These are phyloP conservation scores for Anastrepha obliqua DNA, from an alignment of 1,140 invertebrate genomes.

Conservation along the genomic window DNA sequence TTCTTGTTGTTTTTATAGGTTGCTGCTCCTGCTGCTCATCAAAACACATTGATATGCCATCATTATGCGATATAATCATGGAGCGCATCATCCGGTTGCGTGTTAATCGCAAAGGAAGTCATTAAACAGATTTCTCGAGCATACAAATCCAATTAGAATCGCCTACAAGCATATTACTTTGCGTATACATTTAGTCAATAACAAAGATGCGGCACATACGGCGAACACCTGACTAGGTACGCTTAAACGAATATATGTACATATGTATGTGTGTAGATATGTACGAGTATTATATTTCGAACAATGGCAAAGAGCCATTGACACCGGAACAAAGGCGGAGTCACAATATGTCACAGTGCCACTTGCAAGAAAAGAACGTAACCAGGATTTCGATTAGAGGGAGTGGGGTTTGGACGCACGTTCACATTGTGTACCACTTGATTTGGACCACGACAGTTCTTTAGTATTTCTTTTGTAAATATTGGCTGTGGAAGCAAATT, in stretches of 20 bases:
- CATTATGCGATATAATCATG: not conserved
- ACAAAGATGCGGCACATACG: not conserved
- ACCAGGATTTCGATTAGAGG: too few relatives aligned
- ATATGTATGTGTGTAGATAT: not conserved
- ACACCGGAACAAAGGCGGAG: not conserved
- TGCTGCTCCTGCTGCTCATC: not conserved
- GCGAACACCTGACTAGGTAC: not conserved
- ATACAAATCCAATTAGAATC: conserved; percentile 35
- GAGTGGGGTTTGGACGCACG: too few relatives aligned
- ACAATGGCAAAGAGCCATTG: not conserved
- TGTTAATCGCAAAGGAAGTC: conserved; percentile 50
- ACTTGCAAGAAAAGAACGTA: not conserved
- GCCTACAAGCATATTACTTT: not conserved
- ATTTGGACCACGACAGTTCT: too few relatives aligned
- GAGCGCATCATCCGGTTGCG: conserved; percentile 10
- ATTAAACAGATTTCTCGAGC: conserved; percentile 45
- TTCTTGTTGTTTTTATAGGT: not conserved
- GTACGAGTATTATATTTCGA: too few relatives aligned
- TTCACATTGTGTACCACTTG: too few relatives aligned
- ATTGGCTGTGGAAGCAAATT: too few relatives aligned
- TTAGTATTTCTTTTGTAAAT: too few relatives aligned
- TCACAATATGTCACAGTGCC: not conserved
- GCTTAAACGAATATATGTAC: not conserved
- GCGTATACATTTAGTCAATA: not conserved
- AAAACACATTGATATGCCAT: not conserved